phyloP scores from a whole-genome alignment of 2,888 invertebrate genomes.

The Tinea semifulvella region DNA sequence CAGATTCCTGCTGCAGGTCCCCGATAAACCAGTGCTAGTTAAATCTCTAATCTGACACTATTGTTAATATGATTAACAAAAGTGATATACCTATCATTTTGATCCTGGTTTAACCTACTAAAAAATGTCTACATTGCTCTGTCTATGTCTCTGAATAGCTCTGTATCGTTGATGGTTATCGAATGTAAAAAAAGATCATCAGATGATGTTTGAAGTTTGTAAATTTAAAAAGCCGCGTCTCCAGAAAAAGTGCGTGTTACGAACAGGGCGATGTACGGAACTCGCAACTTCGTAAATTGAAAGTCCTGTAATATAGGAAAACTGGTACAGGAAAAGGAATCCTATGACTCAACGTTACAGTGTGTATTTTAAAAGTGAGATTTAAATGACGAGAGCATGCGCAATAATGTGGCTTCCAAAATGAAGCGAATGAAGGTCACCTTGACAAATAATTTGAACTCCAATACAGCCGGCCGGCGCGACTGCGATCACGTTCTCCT shows the following conservation, averaged over 20 bases:
- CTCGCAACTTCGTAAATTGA: conserved; percentile 21
- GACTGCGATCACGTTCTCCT: conserved; percentile 5
- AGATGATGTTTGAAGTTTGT: background rate
- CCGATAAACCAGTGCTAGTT: no score
- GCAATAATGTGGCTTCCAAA: conserved; percentile 43
- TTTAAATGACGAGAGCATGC: conserved; percentile 42
- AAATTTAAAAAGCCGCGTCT: background rate
- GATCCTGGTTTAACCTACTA: no score
- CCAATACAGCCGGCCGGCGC: conserved; percentile 11
- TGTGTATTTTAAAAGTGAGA: background rate
- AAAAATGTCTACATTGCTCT: no score
- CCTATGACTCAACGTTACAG: conserved; percentile 17
- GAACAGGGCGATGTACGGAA: background rate
- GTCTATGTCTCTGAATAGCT: no score
- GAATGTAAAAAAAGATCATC: background rate
- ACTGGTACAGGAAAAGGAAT: conserved; percentile 21
- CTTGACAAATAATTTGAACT: conserved; percentile 28
- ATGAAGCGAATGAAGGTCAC: conserved; percentile 49
- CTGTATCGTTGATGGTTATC: no score
- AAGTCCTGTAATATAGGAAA: conserved; percentile 29
- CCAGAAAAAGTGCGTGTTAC: background rate
- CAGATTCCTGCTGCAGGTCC: no score
- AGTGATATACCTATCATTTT: no score
- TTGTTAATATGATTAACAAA: no score
- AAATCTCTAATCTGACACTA: no score